These are phyloP conservation scores for Coreius guichenoti DNA, from an alignment of 2,797 vertebrate species.

Conservation along the genomic window DNA sequence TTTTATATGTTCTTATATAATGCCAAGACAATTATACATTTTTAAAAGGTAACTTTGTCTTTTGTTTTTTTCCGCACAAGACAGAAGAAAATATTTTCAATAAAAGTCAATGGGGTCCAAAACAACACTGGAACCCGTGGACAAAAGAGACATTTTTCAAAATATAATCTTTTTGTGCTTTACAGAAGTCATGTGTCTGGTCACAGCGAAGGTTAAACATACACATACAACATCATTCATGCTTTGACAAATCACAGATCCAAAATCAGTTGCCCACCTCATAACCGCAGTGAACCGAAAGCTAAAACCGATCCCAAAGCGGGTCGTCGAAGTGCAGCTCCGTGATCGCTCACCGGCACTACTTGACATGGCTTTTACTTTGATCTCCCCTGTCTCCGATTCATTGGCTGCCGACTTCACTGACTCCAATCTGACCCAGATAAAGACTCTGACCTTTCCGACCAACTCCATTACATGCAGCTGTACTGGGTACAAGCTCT, in stretches of 20 bases:
- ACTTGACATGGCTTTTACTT: constrained; percentile 55
- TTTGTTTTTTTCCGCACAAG: not conserved
- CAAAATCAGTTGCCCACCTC: not conserved
- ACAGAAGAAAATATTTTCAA: not conserved
- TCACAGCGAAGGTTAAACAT: not conserved
- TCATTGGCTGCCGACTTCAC: constrained; percentile 58
- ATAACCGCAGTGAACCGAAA: constrained; percentile 20
- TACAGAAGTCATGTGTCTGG: not conserved
- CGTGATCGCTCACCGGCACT: constrained; percentile 39
- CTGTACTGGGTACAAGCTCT: constrained; percentile 59
- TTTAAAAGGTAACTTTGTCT: not conserved
- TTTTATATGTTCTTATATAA: not conserved
- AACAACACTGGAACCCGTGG: not conserved
- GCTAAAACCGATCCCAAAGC: constrained; percentile 8
- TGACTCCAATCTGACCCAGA: constrained; percentile 62
- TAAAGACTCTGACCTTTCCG: constrained; percentile 61
- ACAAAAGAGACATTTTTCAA: not conserved
- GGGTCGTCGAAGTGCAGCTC: constrained; percentile 7
- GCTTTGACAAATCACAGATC: constrained; percentile 17
- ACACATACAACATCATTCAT: not conserved
- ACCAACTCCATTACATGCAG: constrained; percentile 56
- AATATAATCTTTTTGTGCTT: not conserved
- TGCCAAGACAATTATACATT: not conserved
- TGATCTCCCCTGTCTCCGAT: constrained; percentile 60
- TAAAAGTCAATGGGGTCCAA: not conserved